These are phyloP conservation scores for Mycalesis mineus DNA, from an alignment of 2,888 invertebrate species.

Conservation along the genomic window DNA sequence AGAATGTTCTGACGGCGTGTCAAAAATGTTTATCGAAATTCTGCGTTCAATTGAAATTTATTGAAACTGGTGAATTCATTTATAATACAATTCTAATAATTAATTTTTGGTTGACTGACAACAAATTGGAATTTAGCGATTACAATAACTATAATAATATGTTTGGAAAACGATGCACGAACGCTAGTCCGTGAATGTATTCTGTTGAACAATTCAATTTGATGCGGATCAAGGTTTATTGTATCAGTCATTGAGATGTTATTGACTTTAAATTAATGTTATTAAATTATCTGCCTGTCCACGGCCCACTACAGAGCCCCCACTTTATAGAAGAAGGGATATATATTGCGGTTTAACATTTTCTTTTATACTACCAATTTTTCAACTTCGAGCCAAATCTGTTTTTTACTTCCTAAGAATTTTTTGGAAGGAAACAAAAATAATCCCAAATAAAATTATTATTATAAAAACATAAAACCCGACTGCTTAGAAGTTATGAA, in stretches of 20 bases:
- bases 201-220: not conserved
- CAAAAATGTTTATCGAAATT: not conserved
- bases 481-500: too few species aligned
- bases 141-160: slow-evolving; percentile 1
- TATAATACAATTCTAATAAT: slow-evolving; percentile 4
- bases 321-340: too few species aligned
- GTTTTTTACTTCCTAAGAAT: too few species aligned
- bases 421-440: too few species aligned
- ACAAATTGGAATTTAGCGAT: slow-evolving; percentile 3
- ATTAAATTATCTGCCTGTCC: too few species aligned
- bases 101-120: slow-evolving; percentile 6
- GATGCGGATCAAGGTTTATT: not conserved
- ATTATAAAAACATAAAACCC: too few species aligned
- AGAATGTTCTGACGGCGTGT: not conserved
- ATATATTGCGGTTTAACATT: too few species aligned
- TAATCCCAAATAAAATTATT: too few species aligned
- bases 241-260: not conserved
- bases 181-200: not conserved
- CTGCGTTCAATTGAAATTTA: not conserved
- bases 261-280: not conserved
- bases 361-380: too few species aligned
- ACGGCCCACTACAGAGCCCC: too few species aligned
- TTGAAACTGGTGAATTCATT: not conserved
- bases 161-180: not conserved
- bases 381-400: too few species aligned